These are phyloP conservation scores for Zosterops lateralis DNA, from an alignment of 2,113 vertebrate genomes.

Conservation along the genomic window DNA sequence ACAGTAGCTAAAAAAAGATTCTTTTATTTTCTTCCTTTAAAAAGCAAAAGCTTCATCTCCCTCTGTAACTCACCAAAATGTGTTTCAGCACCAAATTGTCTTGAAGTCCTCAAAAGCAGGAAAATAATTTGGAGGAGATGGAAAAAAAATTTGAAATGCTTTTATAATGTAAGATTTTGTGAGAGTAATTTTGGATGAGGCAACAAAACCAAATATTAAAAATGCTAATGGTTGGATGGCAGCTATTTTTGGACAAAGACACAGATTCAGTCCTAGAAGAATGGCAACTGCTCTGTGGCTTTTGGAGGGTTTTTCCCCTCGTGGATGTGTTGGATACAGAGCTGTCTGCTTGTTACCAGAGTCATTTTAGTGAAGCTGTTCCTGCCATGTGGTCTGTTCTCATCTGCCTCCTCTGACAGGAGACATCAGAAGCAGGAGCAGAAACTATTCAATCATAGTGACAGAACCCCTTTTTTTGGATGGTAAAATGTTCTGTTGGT, in stretches of 20 bases:
- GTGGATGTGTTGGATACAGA: background rate
- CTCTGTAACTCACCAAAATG: background rate
- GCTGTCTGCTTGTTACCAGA: background rate
- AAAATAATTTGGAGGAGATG: background rate
- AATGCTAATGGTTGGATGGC: background rate
- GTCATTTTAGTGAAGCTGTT: background rate
- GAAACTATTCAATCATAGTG: background rate
- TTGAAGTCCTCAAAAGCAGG: background rate
- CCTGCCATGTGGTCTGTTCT: background rate
- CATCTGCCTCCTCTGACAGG: conserved; percentile 1
- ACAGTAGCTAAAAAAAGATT: background rate
- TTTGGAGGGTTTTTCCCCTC: background rate
- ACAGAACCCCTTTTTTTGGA: conserved; percentile 1
- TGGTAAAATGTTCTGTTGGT: conserved; percentile 3
- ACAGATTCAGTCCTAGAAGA: background rate
- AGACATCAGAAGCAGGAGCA: conserved; percentile 6
- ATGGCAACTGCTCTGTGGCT: background rate
- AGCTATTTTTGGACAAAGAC: background rate
- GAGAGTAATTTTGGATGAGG: background rate
- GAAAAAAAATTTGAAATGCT: background rate
- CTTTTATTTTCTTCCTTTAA: background rate
- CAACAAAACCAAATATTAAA: background rate
- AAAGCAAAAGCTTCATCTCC: background rate
- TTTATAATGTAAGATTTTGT: background rate
- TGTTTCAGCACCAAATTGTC: background rate